Conservation (phyloP, 2,113 vertebrate genomes). For the Baryphthengus martii region DNA sequence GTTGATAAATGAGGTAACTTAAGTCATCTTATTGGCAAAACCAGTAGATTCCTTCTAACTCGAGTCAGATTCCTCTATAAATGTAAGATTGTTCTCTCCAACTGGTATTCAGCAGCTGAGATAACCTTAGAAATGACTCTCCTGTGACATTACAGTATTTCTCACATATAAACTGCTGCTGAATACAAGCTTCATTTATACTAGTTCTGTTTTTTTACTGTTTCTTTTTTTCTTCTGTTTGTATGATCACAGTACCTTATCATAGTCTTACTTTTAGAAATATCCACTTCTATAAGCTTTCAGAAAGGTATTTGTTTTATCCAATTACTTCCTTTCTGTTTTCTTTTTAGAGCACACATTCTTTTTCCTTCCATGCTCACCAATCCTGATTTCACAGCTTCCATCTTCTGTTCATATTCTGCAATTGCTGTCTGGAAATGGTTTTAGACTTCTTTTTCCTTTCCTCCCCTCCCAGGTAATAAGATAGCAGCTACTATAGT, state of each 20-base stretch:
- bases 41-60: not conserved
- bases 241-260: not conserved
- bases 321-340: not conserved
- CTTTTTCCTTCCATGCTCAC: not conserved
- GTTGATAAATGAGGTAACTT: not conserved
- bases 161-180: not conserved
- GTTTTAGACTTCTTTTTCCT: not conserved
- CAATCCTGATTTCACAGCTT: not conserved
- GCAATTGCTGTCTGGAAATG: not conserved
- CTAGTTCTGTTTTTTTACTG: fast-evolving
- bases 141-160: not conserved
- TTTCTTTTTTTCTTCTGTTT: not conserved
- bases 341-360: not conserved
- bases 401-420: not conserved
- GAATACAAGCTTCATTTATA: not conserved
- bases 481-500: not conserved
- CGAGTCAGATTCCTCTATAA: not conserved
- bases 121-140: not conserved
- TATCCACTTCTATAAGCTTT: not conserved
- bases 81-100: not conserved
- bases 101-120: not conserved
- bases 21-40: not conserved
- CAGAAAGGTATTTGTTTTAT: not conserved
- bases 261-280: not conserved
- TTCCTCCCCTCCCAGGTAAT: not conserved